A percentile compares a stretch with the other conserved stretches of the same genome.
These are phyloP conservation scores for Leucosticte australis DNA, from an alignment of 2,113 vertebrate genomes.

Conservation along the genomic window DNA sequence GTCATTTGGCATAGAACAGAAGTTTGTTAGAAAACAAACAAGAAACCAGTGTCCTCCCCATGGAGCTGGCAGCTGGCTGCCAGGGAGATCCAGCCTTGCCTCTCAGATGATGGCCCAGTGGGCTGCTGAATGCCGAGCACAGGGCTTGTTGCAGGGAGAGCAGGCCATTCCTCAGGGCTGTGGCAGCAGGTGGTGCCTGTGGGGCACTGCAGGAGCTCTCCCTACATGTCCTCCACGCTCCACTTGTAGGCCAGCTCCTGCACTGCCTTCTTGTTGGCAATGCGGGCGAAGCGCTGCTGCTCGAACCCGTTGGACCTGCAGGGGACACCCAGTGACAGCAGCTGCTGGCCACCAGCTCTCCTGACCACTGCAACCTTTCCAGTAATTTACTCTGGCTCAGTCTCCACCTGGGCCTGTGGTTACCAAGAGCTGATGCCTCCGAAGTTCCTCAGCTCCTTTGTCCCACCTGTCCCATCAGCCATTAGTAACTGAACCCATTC, in stretches of 20 bases:
- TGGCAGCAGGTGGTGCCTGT: neutral
- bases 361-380: fast-evolving
- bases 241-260: slow-evolving; percentile 95
- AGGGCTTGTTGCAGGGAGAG: neutral
- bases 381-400: fast-evolving
- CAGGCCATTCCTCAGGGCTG: neutral
- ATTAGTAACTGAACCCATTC: fast-evolving
- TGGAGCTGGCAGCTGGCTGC: neutral
- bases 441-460: fast-evolving
- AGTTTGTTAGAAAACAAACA: neutral
- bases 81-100: neutral
- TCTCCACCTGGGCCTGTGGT: fast-evolving
- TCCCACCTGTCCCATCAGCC: neutral
- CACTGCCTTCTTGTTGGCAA: slow-evolving; percentile 86
- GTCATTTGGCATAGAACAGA: neutral
- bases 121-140: fast-evolving
- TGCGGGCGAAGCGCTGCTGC: slow-evolving; percentile 86
- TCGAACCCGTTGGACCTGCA: slow-evolving; percentile 95
- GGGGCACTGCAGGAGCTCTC: neutral
- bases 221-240: slow-evolving; percentile 96
- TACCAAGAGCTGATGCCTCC: fast-evolving
- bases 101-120: fast-evolving
- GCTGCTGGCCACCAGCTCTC: neutral
- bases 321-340: too few species aligned
- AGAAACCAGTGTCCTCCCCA: neutral